Conservation (phyloP, 2,113 vertebrate genomes). For the Choloepus hoffmanni region DNA sequence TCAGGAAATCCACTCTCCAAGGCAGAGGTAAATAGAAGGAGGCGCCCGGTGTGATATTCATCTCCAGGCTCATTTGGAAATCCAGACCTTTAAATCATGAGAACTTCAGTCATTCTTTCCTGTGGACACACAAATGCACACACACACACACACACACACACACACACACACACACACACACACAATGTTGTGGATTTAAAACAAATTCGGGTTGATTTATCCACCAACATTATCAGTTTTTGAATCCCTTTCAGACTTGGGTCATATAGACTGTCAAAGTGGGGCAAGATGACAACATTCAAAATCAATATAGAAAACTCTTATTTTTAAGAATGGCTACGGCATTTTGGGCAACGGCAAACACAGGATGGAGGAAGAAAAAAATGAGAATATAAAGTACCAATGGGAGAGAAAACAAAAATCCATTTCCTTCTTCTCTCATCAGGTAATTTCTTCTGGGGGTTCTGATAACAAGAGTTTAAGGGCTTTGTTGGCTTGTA, state of each 20-base stretch:
- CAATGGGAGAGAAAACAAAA: not conserved
- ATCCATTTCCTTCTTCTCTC: not conserved
- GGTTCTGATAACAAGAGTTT: not conserved
- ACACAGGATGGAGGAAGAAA: too few species aligned
- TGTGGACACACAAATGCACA: not conserved
- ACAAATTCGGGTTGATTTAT: not conserved
- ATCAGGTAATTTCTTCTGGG: not conserved
- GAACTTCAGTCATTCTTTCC: not conserved
- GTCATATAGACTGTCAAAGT: not conserved
- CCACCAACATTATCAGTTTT: not conserved
- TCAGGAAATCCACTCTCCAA: not conserved
- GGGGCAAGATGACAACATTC: fast-evolving
- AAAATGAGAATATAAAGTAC: fast-evolving
- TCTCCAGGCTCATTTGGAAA: fast-evolving
- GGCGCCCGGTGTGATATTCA: fast-evolving
- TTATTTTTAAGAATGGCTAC: not conserved
- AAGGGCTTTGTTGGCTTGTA: not conserved
- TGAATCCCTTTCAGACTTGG: not conserved
- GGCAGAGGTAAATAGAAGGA: not conserved
- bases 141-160: not conserved
- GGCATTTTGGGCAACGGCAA: not conserved
- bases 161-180: too few species aligned
- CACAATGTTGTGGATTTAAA: not conserved
- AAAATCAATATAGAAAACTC: not conserved
- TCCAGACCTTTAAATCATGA: not conserved